These are phyloP conservation scores for Enchytraeus crypticus DNA, from an alignment of 2,888 invertebrate genomes.

Conservation along the genomic window DNA sequence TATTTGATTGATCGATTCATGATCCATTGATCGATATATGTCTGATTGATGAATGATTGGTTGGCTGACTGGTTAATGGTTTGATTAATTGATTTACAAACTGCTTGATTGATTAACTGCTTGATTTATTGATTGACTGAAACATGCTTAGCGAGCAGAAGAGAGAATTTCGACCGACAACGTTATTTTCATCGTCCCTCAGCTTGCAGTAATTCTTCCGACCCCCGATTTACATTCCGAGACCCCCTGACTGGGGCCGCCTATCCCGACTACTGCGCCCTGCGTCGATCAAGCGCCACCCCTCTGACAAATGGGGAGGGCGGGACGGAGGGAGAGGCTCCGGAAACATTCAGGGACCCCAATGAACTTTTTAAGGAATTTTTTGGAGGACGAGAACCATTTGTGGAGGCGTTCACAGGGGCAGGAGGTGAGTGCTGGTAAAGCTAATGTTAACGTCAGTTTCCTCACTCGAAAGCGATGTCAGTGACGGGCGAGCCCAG, in stretches of 20 bases:
- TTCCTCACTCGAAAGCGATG: too few species aligned
- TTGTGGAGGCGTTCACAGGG: not conserved
- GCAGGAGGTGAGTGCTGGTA: not conserved
- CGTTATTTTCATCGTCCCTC: not conserved
- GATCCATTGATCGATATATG: too few species aligned
- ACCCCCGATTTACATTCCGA: not conserved
- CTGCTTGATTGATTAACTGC: too few species aligned
- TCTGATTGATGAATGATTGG: too few species aligned
- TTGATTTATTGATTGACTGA: too few species aligned
- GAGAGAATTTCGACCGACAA: not conserved
- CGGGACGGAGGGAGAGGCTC: not conserved
- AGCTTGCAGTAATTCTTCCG: not conserved
- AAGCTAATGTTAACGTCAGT: too few species aligned
- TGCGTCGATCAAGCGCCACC: not conserved
- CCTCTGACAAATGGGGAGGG: not conserved
- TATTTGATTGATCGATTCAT: too few species aligned
- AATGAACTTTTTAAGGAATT: conserved; percentile 1
- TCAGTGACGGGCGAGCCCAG: too few species aligned
- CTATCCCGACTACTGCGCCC: not conserved
- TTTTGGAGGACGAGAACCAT: conserved; percentile 2
- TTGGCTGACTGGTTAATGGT: too few species aligned
- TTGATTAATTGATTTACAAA: too few species aligned
- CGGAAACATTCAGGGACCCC: not conserved
- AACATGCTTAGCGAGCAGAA: not conserved
- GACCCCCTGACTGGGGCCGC: not conserved